phyloP scores from a whole-genome alignment of 2,888 invertebrate species.

The Chromoteleia sp. region DNA sequence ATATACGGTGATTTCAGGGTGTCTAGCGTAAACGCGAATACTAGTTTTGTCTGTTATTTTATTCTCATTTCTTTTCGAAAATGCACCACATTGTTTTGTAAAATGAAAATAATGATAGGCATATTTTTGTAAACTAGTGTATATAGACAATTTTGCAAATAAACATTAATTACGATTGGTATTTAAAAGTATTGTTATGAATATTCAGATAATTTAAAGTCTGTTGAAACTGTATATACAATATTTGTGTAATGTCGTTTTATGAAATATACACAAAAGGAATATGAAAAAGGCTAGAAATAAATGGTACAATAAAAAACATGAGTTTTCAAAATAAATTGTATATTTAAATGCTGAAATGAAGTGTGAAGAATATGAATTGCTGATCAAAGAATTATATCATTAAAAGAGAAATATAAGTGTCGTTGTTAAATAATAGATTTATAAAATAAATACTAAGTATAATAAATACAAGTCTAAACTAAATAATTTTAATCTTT shows the following conservation, averaged over 20 bases:
- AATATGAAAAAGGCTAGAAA: neutral
- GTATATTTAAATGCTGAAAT: neutral
- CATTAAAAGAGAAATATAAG: neutral
- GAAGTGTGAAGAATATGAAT: neutral
- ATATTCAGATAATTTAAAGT: conserved; percentile 24
- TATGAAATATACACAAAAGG: neutral
- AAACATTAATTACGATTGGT: conserved; percentile 1
- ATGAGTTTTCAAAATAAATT: conserved; percentile 3
- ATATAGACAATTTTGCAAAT: conserved; percentile 19
- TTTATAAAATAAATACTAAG: neutral
- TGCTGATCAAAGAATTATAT: neutral
- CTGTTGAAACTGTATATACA: conserved; percentile 18
- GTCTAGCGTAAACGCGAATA: conserved; percentile 12
- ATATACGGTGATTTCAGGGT: conserved; percentile 29
- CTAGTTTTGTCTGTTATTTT: neutral
- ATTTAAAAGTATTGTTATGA: conserved; percentile 10
- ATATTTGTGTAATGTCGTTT: neutral
- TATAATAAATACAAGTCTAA: no score
- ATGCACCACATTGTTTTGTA: neutral
- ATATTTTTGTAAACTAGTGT: conserved; percentile 43
- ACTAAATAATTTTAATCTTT: neutral
- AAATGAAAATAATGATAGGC: conserved; percentile 1
- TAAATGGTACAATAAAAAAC: neutral
- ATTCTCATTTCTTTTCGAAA: neutral
- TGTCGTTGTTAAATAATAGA: neutral